Evolutionary conservation across 2,113 vertebrate species (phyloP), one percentile per base, ranked within the genome.

Genomic region (Rhinoderma darwinii): DNA sequence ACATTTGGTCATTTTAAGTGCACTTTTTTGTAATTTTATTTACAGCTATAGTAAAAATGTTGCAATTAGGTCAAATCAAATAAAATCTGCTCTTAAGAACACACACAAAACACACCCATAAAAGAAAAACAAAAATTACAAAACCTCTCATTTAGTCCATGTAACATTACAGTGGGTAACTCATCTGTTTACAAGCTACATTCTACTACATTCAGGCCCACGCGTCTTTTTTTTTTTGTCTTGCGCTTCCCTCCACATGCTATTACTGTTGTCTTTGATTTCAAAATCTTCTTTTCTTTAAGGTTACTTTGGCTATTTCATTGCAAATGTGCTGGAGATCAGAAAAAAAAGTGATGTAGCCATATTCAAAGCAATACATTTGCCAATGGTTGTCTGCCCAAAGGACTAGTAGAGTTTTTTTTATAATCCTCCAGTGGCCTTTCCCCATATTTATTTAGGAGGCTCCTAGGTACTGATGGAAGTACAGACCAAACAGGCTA

Each of bases 401-500:
- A 78, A 78, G 22, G 25, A 4, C 39, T n/a, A 74, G n/a, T 11
- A 81, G n/a, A 37, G 77, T 30, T 17, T 18, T 59, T 30, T 17
- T 18, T 59, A 39, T 11, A 12, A n/a, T 81, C 37, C 14, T 2
- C n/a, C 12, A 41, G 2, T 47, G 43, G n/a, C 56, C 11, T 20
- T 39, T 35, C 32, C 25, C 5, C 41, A 51, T 8, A 15, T 47
- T 39, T 3, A 0, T 43, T 90, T 94, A 97, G 84, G 95, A 96
- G 27, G 93, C 91, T 32, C 95, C 94, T 79, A 99, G 93, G 90
- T 97, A 96, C 94, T 96, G 97, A 92, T 99, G 97, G 93, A 98
- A 98, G 89, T 98, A 99, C 88, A 99, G 95, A 43, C 98, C 98
- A 0, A 98, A 98, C 88, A 99, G 94, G 83, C 97, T 97, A 92